These are phyloP conservation scores for Cheilosia pagana DNA, from an alignment of 2,888 invertebrate species.

Conservation along the genomic window DNA sequence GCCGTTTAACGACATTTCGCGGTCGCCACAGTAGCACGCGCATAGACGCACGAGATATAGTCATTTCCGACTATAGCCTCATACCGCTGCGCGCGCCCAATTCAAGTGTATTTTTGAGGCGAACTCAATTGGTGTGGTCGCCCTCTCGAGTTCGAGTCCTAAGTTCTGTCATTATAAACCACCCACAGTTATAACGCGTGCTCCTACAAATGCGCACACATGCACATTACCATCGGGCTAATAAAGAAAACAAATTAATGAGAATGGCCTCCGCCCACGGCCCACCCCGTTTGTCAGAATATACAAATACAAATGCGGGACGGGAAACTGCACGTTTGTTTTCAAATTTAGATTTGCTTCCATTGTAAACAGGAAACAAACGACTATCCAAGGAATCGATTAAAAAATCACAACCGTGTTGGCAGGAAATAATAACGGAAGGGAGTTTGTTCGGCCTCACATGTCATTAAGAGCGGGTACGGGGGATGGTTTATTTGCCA, in stretches of 20 bases:
- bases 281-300: slow-evolving; percentile 13
- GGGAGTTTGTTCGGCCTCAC: slow-evolving; percentile 7
- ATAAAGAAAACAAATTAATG: slow-evolving; percentile 66
- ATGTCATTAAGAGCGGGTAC: slow-evolving; percentile 58
- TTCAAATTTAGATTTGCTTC: slow-evolving; percentile 43
- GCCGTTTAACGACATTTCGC: slow-evolving; percentile 72
- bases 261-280: slow-evolving; percentile 18
- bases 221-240: slow-evolving; percentile 39
- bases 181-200: slow-evolving; percentile 49
- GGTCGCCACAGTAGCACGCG: slow-evolving; percentile 56
- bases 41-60: slow-evolving; percentile 65
- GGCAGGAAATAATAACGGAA: slow-evolving; percentile 41
- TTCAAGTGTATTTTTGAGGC: slow-evolving; percentile 49
- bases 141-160: slow-evolving; percentile 34
- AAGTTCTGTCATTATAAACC: slow-evolving; percentile 68
- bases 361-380: slow-evolving; percentile 52
- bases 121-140: slow-evolving; percentile 59
- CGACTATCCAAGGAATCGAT: slow-evolving; percentile 50
- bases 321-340: slow-evolving; percentile 27
- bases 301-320: slow-evolving; percentile 3
- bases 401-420: slow-evolving; percentile 42
- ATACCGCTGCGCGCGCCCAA: slow-evolving; percentile 7
- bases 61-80: slow-evolving; percentile 49
- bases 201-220: slow-evolving; percentile 9
- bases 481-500: slow-evolving; percentile 42